These are phyloP conservation scores for Poeciliopsis occidentalis DNA, from an alignment of 2,113 vertebrate species.

Conservation along the genomic window DNA sequence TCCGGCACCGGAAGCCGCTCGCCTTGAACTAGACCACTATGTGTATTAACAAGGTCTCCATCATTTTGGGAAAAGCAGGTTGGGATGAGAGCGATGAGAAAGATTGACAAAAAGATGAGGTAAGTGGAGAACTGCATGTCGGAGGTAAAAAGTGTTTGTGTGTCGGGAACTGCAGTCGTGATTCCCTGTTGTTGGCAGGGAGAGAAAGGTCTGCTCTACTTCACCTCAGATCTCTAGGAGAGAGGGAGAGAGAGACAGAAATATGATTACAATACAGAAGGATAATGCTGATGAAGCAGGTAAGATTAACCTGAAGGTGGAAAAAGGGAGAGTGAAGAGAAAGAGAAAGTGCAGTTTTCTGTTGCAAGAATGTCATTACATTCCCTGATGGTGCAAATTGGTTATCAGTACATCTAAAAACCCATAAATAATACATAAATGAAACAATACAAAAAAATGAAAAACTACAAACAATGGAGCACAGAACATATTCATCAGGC, in stretches of 20 bases:
- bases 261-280: constrained; percentile 41
- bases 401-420: no score
- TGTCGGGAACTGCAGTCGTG: constrained; percentile 24
- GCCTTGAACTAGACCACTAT: constrained; percentile 80
- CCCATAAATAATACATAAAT: no score
- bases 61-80: constrained; percentile 72
- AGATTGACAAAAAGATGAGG: constrained; percentile 48
- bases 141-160: constrained; percentile 1
- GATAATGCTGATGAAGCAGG: no score
- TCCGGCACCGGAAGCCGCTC: constrained; percentile 73
- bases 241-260: constrained; percentile 13
- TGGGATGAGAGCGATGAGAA: constrained; percentile 57
- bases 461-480: no score
- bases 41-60: constrained; percentile 80
- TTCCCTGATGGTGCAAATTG: no score
- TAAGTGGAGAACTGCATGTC: constrained; percentile 65
- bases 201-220: constrained; percentile 44
- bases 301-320: no score
- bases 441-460: no score
- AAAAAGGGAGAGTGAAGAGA: no score
- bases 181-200: constrained; percentile 29
- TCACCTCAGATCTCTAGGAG: constrained; percentile 59
- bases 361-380: no score
- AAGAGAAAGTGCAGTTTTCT: no score
- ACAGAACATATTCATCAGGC: no score